Evolutionary conservation across 2,888 invertebrate species (phyloP).

Genomic region (Chelonus formosanus): DNA sequence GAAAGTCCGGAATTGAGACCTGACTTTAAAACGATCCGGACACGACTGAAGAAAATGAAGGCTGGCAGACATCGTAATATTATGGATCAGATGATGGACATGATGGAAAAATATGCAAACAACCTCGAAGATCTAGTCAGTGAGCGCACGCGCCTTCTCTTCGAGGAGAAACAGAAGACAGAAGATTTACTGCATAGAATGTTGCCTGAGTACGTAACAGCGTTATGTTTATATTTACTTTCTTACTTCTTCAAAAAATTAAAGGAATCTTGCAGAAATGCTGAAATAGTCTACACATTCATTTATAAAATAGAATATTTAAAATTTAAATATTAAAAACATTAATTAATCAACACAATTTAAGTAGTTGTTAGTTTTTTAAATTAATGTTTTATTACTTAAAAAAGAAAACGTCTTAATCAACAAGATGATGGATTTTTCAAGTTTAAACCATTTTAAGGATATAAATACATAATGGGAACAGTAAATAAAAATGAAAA

Average conservation of each 20-base stretch:
- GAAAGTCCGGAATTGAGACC: slow-evolving; percentile 85
- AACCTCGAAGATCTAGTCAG: slow-evolving; percentile 94
- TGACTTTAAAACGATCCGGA: slow-evolving; percentile 83
- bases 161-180: slow-evolving; percentile 93
- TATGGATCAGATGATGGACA: slow-evolving; percentile 97
- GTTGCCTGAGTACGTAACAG: slow-evolving; percentile 81
- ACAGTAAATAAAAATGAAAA: too few species aligned
- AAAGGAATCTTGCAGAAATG: too few species aligned
- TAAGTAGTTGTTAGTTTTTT: too few species aligned
- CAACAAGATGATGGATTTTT: too few species aligned
- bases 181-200: slow-evolving; percentile 92
- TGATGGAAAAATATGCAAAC: slow-evolving; percentile 97
- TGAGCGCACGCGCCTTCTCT: slow-evolving; percentile 87
- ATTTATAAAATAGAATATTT: too few species aligned
- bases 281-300: too few species aligned
- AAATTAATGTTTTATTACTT: too few species aligned
- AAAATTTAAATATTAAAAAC: too few species aligned
- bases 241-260: neutral
- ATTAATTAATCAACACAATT: too few species aligned
- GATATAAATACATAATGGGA: too few species aligned
- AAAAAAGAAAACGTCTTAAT: too few species aligned
- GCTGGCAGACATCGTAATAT: slow-evolving; percentile 89
- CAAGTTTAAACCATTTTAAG: too few species aligned
- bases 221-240: slow-evolving; percentile 1
- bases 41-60: slow-evolving; percentile 86